Evolutionary conservation across 2,113 vertebrate genomes (phyloP).

Genomic region (Egretta garzetta): DNA sequence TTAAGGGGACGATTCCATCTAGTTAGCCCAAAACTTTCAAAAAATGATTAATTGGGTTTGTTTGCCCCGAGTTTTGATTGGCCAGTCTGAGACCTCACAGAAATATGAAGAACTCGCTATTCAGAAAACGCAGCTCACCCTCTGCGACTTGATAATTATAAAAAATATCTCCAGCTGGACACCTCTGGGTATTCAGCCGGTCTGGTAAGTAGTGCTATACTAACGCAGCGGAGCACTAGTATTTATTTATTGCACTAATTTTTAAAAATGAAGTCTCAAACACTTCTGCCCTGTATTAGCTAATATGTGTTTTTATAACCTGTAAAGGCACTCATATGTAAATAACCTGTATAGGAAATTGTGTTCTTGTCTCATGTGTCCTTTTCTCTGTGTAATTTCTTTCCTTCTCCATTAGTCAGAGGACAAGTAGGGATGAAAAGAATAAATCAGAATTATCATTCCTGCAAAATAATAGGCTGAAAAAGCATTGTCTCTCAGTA

Average conservation of each 20-base stretch:
- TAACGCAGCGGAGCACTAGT: background rate
- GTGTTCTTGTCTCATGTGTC: background rate
- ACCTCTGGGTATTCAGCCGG: background rate
- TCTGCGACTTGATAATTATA: background rate
- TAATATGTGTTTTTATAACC: background rate
- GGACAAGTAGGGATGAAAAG: background rate
- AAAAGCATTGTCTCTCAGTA: background rate
- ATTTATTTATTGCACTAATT: slow-evolving; percentile 15
- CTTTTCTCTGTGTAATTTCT: background rate
- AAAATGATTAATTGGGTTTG: background rate
- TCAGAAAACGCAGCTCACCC: background rate
- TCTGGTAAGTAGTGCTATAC: background rate
- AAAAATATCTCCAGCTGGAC: background rate
- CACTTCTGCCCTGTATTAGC: background rate
- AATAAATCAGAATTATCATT: background rate
- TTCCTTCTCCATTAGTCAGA: background rate
- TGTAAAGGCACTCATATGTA: background rate
- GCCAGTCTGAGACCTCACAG: background rate
- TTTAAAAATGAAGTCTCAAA: background rate
- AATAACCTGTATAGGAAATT: background rate
- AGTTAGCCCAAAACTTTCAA: background rate
- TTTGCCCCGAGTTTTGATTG: background rate
- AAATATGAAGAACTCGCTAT: background rate
- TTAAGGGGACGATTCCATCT: background rate
- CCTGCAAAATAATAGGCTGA: slow-evolving; percentile 8